phyloP scores from a whole-genome alignment of 2,797 vertebrate genomes.

The Trichosurus vulpecula region DNA sequence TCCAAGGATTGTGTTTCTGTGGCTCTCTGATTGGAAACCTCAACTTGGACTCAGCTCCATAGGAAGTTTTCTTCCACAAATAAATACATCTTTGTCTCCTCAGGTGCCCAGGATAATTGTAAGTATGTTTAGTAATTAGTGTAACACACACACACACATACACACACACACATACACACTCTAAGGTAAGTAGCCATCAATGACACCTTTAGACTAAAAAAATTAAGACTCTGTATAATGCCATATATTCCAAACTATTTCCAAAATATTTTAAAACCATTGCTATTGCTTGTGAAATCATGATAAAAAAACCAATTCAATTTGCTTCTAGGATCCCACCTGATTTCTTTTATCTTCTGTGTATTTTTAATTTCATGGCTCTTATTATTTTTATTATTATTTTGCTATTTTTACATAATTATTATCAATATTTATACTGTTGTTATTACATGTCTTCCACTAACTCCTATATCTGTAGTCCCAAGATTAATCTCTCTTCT shows the following conservation, averaged over 20 bases:
- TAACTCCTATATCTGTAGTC: not conserved
- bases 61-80: not conserved
- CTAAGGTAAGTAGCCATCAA: not conserved
- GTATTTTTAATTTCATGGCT: not conserved
- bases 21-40: not conserved
- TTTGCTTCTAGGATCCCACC: not conserved
- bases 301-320: not conserved
- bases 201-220: not conserved
- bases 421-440: not conserved
- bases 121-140: not conserved
- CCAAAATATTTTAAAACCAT: not conserved
- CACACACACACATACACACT: too few species aligned
- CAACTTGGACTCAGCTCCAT: not conserved
- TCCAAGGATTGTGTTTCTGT: not conserved
- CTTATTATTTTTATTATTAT: not conserved
- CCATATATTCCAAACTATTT: not conserved
- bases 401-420: not conserved
- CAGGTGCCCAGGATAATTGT: not conserved
- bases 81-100: not conserved
- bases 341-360: not conserved
- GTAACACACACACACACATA: too few species aligned
- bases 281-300: not conserved
- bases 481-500: not conserved
- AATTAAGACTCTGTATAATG: not conserved
- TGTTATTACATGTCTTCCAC: not conserved